A percentile compares a stretch with the other conserved stretches of the same genome.
phyloP scores from a whole-genome alignment of 2,888 invertebrate species.

The Rhopalosiphum nymphaeae region DNA sequence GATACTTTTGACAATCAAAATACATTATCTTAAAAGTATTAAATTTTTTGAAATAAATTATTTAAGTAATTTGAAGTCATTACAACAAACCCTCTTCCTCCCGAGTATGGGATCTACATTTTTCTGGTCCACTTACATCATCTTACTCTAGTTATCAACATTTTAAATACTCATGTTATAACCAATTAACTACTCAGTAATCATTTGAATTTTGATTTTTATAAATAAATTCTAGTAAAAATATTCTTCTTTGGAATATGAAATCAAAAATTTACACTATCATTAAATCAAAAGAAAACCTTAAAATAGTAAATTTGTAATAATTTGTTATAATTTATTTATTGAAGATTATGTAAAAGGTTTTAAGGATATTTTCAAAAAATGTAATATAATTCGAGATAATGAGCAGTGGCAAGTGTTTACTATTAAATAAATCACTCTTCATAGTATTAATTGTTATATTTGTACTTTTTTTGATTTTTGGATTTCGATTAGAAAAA shows the following conservation, averaged over 20 bases:
- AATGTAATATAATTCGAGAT: neutral
- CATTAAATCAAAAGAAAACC: neutral
- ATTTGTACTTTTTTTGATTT: neutral
- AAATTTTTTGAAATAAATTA: neutral
- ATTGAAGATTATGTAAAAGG: neutral
- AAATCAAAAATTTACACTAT: neutral
- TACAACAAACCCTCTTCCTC: no score
- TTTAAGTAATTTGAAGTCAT: neutral
- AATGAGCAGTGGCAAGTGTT: neutral
- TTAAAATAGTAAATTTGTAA: neutral
- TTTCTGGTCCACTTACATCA: neutral
- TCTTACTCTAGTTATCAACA: neutral
- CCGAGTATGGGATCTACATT: neutral
- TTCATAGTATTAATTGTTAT: no score
- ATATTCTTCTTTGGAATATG: neutral
- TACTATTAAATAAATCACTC: neutral
- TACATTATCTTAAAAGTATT: neutral
- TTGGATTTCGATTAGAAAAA: neutral
- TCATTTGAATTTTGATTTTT: neutral
- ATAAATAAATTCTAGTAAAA: neutral
- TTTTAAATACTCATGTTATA: neutral
- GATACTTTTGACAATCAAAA: no score
- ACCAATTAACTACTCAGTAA: neutral
- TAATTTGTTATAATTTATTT: no score
- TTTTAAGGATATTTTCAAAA: neutral